Evolutionary conservation across 2,797 vertebrate species (phyloP).

Genomic region (Trachurus trachurus): DNA sequence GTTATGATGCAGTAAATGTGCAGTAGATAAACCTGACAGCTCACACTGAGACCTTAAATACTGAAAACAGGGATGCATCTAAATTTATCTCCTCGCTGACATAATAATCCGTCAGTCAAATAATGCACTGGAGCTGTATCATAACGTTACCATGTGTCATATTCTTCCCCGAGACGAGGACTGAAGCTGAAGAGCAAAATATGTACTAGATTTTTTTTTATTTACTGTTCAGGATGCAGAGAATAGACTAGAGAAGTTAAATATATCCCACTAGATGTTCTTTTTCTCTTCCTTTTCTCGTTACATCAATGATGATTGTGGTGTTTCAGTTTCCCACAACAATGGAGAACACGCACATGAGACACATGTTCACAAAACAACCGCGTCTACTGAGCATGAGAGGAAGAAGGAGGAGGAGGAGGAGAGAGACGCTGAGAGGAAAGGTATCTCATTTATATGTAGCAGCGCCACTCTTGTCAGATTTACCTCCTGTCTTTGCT

Average conservation of each 20-base stretch:
- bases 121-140: conserved; percentile 16
- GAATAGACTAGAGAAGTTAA: conserved; percentile 27
- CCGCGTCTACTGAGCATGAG: conserved; percentile 7
- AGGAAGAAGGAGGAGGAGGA: conserved; percentile 28
- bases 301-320: conserved; percentile 29
- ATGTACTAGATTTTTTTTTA: neutral
- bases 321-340: conserved; percentile 49
- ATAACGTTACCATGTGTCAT: conserved; percentile 40
- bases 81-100: conserved; percentile 36
- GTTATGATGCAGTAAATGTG: conserved; percentile 22
- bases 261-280: neutral
- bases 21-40: conserved; percentile 38
- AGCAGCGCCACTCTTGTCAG: neutral
- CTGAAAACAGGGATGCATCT: conserved; percentile 29
- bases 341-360: conserved; percentile 30
- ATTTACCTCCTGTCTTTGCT: conserved; percentile 1
- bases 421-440: conserved; percentile 27
- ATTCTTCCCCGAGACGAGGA: conserved; percentile 47
- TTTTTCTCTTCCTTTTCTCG: no score
- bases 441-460: conserved; percentile 43
- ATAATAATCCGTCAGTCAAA: conserved; percentile 49
- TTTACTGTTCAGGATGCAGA: conserved; percentile 6
- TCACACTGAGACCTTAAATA: conserved; percentile 26
- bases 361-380: conserved; percentile 31
- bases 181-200: conserved; percentile 31